phyloP scores from a whole-genome alignment of 1,140 invertebrate genomes.

The Pseudomyrmex concolor region DNA sequence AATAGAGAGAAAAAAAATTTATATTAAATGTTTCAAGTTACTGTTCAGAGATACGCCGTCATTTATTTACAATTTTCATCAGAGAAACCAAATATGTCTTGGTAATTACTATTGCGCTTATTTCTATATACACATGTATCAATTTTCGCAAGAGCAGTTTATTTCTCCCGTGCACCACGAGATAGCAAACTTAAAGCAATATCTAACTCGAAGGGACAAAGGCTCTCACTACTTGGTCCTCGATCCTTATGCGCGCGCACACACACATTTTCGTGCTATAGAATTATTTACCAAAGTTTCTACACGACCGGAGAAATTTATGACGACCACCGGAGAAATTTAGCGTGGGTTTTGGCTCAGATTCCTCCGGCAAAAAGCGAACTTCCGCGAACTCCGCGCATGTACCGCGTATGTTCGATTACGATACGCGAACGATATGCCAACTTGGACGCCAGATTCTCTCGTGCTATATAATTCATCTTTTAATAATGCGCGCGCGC shows the following conservation, averaged over 20 bases:
- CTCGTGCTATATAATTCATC: no score
- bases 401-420: slow-evolving; percentile 24
- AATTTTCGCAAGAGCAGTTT: slow-evolving; percentile 9
- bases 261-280: slow-evolving; percentile 1
- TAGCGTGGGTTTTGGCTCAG: slow-evolving; percentile 29
- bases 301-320: slow-evolving; percentile 47
- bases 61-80: not conserved
- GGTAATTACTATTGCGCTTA: slow-evolving; percentile 5
- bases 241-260: not conserved
- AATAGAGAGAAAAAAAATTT: not conserved
- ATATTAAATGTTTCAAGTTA: no score
- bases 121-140: not conserved
- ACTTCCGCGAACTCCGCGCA: not conserved
- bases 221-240: slow-evolving; percentile 28
- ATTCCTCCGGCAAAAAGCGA: slow-evolving; percentile 35
- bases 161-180: slow-evolving; percentile 1
- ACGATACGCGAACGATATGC: not conserved
- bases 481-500: no score
- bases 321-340: slow-evolving; percentile 53
- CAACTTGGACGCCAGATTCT: not conserved
- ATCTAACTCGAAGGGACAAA: slow-evolving; percentile 43
- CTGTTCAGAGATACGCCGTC: not conserved
- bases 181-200: slow-evolving; percentile 27
- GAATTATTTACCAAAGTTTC: slow-evolving; percentile 63
- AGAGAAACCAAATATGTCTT: not conserved